Evolutionary conservation across 1,140 invertebrate species (phyloP).

Genomic region (Drosophila oshimai): DNA sequence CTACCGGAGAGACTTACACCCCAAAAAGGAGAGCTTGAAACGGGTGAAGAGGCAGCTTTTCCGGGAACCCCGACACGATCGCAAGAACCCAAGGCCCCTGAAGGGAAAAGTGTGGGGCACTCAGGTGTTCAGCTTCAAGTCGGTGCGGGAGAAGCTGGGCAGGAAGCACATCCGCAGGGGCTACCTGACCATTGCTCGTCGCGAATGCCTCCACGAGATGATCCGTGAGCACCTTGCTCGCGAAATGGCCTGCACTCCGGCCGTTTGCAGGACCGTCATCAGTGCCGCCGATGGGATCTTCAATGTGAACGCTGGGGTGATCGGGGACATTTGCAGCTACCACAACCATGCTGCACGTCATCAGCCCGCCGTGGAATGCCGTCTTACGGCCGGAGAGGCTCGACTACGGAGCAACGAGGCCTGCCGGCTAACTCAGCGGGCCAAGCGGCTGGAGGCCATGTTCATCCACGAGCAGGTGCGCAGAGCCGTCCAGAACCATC

Average conservation of each 20-base stretch:
- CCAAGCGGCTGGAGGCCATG: conserved; percentile 58
- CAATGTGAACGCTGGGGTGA: conserved; percentile 35
- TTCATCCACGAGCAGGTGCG: conserved; percentile 60
- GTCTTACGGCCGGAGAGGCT: conserved; percentile 16
- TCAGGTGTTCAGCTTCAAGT: conserved; percentile 32
- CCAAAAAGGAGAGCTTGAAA: conserved; percentile 18
- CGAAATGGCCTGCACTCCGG: conserved; percentile 22
- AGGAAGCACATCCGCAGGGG: conserved; percentile 22
- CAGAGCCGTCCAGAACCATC: conserved; percentile 38
- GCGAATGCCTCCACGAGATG: conserved; percentile 14
- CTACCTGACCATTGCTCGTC: conserved; percentile 34
- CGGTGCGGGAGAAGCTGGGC: conserved; percentile 45
- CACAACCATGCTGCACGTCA: conserved; percentile 37
- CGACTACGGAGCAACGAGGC: conserved; percentile 35
- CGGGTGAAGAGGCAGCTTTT: conserved; percentile 67
- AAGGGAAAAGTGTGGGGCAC: conserved; percentile 42
- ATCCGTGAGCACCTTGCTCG: conserved; percentile 43
- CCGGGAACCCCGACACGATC: conserved; percentile 10
- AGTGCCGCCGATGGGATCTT: conserved; percentile 45
- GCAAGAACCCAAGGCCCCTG: conserved; percentile 8
- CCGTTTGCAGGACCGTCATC: conserved; percentile 31
- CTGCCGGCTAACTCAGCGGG: conserved; percentile 43
- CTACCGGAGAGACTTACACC: conserved; percentile 15
- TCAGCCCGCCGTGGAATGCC: conserved; percentile 27
- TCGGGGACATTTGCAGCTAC: conserved; percentile 49